phyloP scores from a whole-genome alignment of 1,140 invertebrate species.

The Euwallacea fornicatus region DNA sequence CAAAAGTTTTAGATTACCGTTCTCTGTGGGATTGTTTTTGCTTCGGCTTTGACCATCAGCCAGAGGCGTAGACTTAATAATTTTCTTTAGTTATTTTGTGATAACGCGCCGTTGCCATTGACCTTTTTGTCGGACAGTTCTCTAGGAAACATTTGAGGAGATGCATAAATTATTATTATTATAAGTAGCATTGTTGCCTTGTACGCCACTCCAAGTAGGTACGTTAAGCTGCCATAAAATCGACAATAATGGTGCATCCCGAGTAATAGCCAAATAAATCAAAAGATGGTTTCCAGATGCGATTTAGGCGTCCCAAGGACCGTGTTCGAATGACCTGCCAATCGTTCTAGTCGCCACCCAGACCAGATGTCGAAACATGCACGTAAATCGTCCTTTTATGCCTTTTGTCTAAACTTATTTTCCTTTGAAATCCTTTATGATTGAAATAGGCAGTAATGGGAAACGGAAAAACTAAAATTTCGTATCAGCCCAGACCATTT shows the following conservation, averaged over 20 bases:
- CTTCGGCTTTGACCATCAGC: neutral
- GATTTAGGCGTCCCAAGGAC: slow-evolving; percentile 8
- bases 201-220: slow-evolving; percentile 1
- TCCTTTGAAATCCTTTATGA: too few species aligned
- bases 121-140: too few species aligned
- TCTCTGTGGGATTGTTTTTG: neutral
- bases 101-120: too few species aligned
- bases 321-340: slow-evolving; percentile 23
- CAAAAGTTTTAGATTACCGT: slow-evolving; percentile 8
- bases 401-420: too few species aligned
- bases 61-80: neutral
- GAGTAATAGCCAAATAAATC: slow-evolving; percentile 27
- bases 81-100: too few species aligned
- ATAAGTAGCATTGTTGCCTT: neutral
- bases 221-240: neutral
- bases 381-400: neutral
- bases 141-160: too few species aligned
- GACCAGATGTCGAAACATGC: slow-evolving; percentile 14
- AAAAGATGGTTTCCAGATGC: slow-evolving; percentile 26
- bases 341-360: neutral
- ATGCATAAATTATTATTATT: too few species aligned
- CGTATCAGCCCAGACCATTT: too few species aligned
- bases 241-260: slow-evolving; percentile 17
- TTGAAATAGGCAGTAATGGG: too few species aligned
- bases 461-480: too few species aligned